A percentile compares a stretch with the other conserved stretches of the same genome.
phyloP scores from a whole-genome alignment of 2,888 invertebrate genomes.

The Tipula confusa region DNA sequence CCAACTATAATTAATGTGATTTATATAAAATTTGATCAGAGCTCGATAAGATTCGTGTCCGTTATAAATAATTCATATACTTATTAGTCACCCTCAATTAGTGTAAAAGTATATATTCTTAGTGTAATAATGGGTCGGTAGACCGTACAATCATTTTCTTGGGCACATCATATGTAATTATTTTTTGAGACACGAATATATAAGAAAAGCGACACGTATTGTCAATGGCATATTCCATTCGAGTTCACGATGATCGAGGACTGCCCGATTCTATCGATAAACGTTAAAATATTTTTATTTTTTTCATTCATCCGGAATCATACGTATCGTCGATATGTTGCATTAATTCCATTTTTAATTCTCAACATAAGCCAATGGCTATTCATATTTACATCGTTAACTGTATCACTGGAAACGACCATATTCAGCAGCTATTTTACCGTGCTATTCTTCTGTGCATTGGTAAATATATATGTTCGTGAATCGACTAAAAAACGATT shows the following conservation, averaged over 20 bases:
- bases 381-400: not conserved
- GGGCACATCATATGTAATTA: not conserved
- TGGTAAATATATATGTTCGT: not conserved
- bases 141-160: not conserved
- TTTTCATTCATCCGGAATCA: not conserved
- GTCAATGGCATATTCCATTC: not conserved
- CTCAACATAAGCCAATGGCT: not conserved
- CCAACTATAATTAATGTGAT: not conserved
- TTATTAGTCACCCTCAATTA: not conserved
- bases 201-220: not conserved
- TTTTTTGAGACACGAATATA: not conserved
- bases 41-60: not conserved
- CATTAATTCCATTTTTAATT: not conserved
- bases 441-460: not conserved
- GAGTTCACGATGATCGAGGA: not conserved
- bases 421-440: not conserved
- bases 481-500: not conserved
- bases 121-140: not conserved
- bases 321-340: not conserved
- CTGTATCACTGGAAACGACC: not conserved
- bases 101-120: not conserved
- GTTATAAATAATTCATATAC: not conserved
- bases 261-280: not conserved
- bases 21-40: not conserved
- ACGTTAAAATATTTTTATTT: not conserved